A percentile compares a stretch with the other conserved stretches of the same genome.
Conservation (phyloP, 2,797 vertebrate species). For the Anisognathus igniventris region DNA sequence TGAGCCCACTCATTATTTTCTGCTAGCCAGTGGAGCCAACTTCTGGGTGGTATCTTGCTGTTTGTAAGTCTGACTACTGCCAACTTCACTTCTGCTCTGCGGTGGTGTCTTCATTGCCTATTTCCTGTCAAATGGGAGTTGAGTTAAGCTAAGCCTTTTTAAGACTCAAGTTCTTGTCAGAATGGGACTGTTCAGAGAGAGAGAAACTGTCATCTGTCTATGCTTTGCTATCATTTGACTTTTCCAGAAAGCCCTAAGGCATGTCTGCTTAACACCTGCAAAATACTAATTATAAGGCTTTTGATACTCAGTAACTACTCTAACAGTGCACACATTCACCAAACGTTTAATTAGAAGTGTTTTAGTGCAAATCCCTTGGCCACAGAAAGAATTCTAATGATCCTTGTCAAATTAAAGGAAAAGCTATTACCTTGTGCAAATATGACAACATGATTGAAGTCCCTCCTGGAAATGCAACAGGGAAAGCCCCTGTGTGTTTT, state of each 20-base stretch:
- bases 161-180: not conserved
- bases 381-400: not conserved
- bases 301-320: not conserved
- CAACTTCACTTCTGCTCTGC: not conserved
- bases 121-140: not conserved
- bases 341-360: not conserved
- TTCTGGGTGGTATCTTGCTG: not conserved
- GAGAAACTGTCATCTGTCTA: not conserved
- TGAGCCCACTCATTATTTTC: not conserved
- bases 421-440: not conserved
- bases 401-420: not conserved
- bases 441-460: not conserved
- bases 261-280: not conserved
- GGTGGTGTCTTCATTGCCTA: not conserved
- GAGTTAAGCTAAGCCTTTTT: not conserved
- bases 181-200: not conserved
- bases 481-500: not conserved
- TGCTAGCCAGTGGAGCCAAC: not conserved
- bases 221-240: not conserved
- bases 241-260: not conserved
- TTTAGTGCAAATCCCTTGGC: not conserved
- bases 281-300: conserved; percentile 6
- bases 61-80: not conserved
- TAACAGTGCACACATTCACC: not conserved
- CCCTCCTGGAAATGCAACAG: not conserved